These are phyloP conservation scores for Drosophila prostipennis DNA, from an alignment of 2,888 invertebrate species.

Conservation along the genomic window DNA sequence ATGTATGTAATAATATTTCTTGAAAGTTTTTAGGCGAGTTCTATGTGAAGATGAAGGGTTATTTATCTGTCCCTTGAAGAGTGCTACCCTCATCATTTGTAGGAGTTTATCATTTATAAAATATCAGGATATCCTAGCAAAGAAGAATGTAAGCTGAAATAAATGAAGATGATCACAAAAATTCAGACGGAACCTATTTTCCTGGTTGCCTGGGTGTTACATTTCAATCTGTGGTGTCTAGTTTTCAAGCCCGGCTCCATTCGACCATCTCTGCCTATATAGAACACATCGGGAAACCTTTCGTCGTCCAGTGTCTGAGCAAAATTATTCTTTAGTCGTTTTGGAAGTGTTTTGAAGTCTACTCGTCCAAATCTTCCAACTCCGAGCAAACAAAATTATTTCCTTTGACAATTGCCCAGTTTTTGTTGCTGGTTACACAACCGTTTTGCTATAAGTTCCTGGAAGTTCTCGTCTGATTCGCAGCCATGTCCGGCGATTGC, in stretches of 20 bases:
- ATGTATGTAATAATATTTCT: conserved; percentile 29
- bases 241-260: not conserved
- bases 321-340: conserved; percentile 63
- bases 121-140: conserved; percentile 33
- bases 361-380: conserved; percentile 39
- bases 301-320: conserved; percentile 61
- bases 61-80: conserved; percentile 1
- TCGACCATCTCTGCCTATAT: conserved; percentile 15
- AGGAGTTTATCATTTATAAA: conserved; percentile 11
- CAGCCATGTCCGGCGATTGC: conserved; percentile 48
- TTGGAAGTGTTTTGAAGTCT: conserved; percentile 59
- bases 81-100: conserved; percentile 6
- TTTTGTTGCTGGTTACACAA: conserved; percentile 7
- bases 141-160: conserved; percentile 32
- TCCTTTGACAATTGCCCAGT: conserved; percentile 49
- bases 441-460: not conserved
- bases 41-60: not conserved
- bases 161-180: conserved; percentile 23
- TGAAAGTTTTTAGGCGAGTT: conserved; percentile 8
- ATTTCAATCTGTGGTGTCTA: not conserved
- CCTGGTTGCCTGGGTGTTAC: conserved; percentile 4
- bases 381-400: conserved; percentile 66
- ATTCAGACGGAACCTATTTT: not conserved
- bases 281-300: conserved; percentile 50
- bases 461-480: not conserved